phyloP scores from a whole-genome alignment of 2,888 invertebrate species.

The Barypeithes pellucidus region DNA sequence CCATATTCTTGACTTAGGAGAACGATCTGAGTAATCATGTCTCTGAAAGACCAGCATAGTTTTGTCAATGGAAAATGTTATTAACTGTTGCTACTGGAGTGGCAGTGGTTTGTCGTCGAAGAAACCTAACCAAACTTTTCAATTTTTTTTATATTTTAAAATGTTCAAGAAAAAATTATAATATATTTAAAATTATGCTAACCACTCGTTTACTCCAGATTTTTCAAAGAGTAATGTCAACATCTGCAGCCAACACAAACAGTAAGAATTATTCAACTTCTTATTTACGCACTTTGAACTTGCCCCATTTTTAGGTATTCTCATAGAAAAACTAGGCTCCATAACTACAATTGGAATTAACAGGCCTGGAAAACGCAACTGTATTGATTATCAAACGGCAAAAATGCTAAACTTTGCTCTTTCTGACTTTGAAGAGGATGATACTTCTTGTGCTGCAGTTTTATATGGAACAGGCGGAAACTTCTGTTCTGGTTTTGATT shows the following conservation, averaged over 20 bases:
- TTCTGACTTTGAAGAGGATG: constrained; percentile 85
- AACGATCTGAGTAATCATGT: no score
- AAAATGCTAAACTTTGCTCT: constrained; percentile 81
- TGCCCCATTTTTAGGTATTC: constrained; percentile 32
- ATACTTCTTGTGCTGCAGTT: constrained; percentile 80
- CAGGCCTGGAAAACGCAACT: constrained; percentile 87
- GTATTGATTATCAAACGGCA: constrained; percentile 82
- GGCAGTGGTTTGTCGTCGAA: no score
- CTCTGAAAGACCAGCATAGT: no score
- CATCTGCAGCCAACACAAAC: neutral
- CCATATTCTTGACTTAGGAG: no score
- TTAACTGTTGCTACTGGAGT: no score
- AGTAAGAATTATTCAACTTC: constrained; percentile 9
- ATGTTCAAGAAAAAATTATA: neutral
- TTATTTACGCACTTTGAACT: neutral
- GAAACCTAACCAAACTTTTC: constrained; percentile 11
- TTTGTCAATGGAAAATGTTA: no score
- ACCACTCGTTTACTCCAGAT: neutral
- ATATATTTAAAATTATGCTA: constrained; percentile 19
- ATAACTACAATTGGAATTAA: constrained; percentile 91
- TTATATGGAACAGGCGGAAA: constrained; percentile 93
- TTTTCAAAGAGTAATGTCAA: constrained; percentile 26
- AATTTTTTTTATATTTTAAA: neutral
- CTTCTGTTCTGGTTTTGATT: constrained; percentile 94
- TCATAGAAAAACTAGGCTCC: constrained; percentile 76